Base-by-base conservation (phyloP, 2,113 vertebrate genomes). In the Thalassoma bifasciatum region DNA sequence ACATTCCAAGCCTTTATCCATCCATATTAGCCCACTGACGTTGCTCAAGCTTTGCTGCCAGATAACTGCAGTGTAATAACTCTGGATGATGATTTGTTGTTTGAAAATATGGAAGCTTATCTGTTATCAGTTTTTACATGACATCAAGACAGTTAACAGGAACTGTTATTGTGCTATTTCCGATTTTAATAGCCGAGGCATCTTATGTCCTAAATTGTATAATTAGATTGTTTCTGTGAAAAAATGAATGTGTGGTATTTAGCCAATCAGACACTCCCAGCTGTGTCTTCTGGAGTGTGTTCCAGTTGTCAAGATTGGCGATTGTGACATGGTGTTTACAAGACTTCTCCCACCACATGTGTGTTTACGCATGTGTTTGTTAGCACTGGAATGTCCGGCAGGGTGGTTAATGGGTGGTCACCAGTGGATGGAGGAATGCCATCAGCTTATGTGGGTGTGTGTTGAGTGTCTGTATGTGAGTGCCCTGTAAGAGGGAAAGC, bases 381-480 rank as follows among this genome's bases (percentile, higher is more conserved):
- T 63, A 9, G 56, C 36, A 30, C 3, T 71, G 86, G 66, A 82
- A 88, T 81, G 64, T 76, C 30, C 38, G 44, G 56, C 38, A 10
- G 49, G 58, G 26, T 56, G 42, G 51, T 46, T 14, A 62, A 36
- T 22, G 44, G 53, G 26, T 53, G 67, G 37, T 63, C 73, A 49
- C 59, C 19, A 65, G 53, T 1, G 66, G 65, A 44, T 24, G 24
- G 6, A 23, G 52, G 77, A 82, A 74, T 71, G 64, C 51, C 10
- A 60, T 51, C 10, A 37, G 47, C 66, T 8, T 75, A 56, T 47
- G 51, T 72, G 52, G 42, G 14, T 65, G 3, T 65, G 44, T 52
- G 24, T 17, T 40, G 38, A 5, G 38, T 40, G 38, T 40, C 4
- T 40, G 38, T 26, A 34, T 61, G n/a, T 66, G n/a, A 17, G 3